Conservation (phyloP, 2,113 vertebrate species). For the Gopherus flavomarginatus region DNA sequence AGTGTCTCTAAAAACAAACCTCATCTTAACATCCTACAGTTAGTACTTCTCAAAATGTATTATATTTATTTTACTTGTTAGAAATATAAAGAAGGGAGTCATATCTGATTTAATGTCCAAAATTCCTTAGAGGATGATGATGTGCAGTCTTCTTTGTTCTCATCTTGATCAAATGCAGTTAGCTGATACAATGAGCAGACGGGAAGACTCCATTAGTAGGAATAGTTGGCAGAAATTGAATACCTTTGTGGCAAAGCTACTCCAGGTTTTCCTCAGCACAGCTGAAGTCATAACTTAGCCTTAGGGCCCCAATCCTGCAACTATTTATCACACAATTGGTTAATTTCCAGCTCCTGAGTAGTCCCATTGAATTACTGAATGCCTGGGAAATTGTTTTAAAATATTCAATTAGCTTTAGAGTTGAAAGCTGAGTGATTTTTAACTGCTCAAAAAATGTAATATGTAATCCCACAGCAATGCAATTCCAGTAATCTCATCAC, state of each 20-base stretch:
- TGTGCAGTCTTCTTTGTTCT: neutral
- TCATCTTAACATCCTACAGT: constrained; percentile 60
- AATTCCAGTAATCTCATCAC: neutral
- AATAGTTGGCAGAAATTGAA: neutral
- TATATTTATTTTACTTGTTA: constrained; percentile 45
- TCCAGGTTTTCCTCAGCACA: neutral
- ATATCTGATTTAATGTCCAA: constrained; percentile 35
- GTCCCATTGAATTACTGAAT: neutral
- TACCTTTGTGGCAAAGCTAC: neutral
- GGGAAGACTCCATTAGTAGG: neutral
- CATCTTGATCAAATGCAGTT: constrained; percentile 2
- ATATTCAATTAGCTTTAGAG: neutral
- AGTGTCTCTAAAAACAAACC: constrained; percentile 41
- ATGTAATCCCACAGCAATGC: neutral
- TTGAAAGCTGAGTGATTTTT: neutral
- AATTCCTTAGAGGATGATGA: constrained; percentile 39
- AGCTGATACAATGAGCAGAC: neutral
- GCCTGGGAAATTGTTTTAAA: neutral
- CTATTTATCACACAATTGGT: fast-evolving
- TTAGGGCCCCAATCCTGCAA: neutral
- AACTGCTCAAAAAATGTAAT: neutral
- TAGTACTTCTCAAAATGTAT: constrained; percentile 52
- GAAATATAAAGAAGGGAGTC: constrained; percentile 41
- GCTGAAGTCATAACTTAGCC: neutral
- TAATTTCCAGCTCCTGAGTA: neutral